Evolutionary conservation across 2,797 vertebrate genomes (phyloP).

Genomic region (Lacerta viridis): DNA sequence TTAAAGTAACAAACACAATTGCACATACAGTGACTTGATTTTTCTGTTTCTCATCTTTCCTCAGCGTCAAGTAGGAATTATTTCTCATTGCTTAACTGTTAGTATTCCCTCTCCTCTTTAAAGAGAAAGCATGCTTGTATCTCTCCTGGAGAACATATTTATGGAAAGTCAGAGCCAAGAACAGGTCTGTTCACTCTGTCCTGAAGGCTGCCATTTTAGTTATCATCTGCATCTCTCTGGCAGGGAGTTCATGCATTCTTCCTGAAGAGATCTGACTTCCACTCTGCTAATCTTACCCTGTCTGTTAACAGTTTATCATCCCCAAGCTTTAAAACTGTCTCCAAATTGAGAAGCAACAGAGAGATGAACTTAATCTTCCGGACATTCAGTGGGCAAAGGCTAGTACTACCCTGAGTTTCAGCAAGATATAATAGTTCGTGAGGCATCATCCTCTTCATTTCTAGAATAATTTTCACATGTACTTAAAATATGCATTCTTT

Average conservation of each 20-base stretch:
- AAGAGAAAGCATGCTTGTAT: not conserved
- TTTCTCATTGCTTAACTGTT: not conserved
- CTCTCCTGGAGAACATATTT: not conserved
- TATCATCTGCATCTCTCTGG: not conserved
- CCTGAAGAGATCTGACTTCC: not conserved
- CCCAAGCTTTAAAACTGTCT: not conserved
- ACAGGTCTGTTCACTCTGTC: not conserved
- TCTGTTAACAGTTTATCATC: constrained; percentile 6
- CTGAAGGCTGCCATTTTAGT: constrained; percentile 17
- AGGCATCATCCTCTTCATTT: constrained; percentile 5
- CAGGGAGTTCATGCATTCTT: not conserved
- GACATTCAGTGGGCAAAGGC: not conserved
- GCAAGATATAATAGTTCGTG: not conserved
- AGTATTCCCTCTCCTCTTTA: constrained; percentile 23
- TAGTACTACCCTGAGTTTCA: not conserved
- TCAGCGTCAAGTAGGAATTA: not conserved
- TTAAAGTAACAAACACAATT: not conserved
- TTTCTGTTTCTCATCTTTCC: not conserved
- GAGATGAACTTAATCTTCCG: not conserved
- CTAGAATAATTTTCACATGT: not conserved
- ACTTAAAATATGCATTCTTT: not conserved
- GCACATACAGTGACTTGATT: not conserved
- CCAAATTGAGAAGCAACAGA: not conserved
- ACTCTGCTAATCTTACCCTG: not conserved
- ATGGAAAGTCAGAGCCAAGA: not conserved